A percentile compares a stretch with the other conserved stretches of the same genome.
Evolutionary conservation across 2,888 invertebrate species (phyloP).

Genomic region (Strigamia transsilvanica): DNA sequence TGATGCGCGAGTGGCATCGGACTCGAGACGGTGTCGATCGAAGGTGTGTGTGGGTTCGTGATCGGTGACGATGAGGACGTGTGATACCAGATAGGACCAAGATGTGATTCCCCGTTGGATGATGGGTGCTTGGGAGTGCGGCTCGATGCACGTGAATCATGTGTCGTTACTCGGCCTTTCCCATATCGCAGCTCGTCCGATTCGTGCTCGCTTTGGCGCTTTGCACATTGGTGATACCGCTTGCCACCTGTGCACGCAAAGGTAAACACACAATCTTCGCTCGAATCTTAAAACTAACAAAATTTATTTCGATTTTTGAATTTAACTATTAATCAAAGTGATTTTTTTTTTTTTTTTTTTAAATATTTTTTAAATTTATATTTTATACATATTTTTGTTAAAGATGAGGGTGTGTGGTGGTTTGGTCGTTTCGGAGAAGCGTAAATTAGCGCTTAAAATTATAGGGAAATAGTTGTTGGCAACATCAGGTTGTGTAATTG

Average conservation of each 20-base stretch:
- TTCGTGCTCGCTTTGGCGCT: neutral
- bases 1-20: neutral
- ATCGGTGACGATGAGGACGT: neutral
- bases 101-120: constrained; percentile 15
- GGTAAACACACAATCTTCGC: neutral
- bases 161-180: constrained; percentile 10
- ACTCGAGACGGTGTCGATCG: constrained; percentile 5
- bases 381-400: neutral
- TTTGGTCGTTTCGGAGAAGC: neutral
- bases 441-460: neutral
- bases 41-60: neutral
- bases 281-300: too few relatives aligned
- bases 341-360: neutral
- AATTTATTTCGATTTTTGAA: neutral
- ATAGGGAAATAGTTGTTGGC: neutral
- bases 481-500: constrained; percentile 7
- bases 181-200: neutral
- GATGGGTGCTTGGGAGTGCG: constrained; percentile 21
- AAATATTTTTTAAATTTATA: too few relatives aligned
- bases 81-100: constrained; percentile 4
- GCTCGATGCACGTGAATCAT: constrained; percentile 21
- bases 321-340: neutral
- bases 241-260: constrained; percentile 41
- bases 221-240: neutral
- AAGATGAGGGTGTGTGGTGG: neutral